Base-by-base conservation (phyloP, 2,888 invertebrate species). In the Asteroscopus sphinx region DNA sequence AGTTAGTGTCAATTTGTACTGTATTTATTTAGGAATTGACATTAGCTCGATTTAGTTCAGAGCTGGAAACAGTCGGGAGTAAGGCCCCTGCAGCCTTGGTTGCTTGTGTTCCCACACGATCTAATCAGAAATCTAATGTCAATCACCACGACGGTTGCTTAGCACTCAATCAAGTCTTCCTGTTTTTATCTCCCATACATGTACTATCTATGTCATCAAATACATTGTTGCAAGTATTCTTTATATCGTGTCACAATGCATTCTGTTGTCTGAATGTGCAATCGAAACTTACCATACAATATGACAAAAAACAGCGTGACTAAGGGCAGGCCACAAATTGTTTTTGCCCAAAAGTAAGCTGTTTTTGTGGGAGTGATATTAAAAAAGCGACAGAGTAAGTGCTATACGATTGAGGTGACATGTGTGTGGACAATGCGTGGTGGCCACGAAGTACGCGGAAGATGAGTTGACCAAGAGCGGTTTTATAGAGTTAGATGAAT, bases 341-440 rank as follows among this genome's bases (percentile, higher is more conserved):
- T 91, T 90, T 90, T 85, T 84, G 80, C 61, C 74, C 72, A 62
- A 73, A 71, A 80, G 57, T 82, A 87, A 79, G 63, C 79, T 73
- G 81, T 85, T 90, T 88, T 90, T 89, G 78, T 77, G 77, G 72
- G 77, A 74, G 69, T 78, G 74, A 82, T 92, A 91, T 91, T 92
- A 92, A 92, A 92, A 93, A 92, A 86, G 81, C 76, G 79, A 78
- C 81, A 60, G 61, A 77, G 82, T 90, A 90, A 93, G 90, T 90
- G 83, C 76, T 81, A 87, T 92, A 86, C 85, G 85, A 93, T 93
- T 88, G 87, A 75, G 80, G 88, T 81, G 86, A 86, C 88, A 86
- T 85, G 84, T 85, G 88, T 74, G 79, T 77, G 86, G 88, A 85
- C 83, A 80, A 59, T 48, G 60, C 36, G 25, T 54, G 59, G 60